These are phyloP conservation scores for Mormyrops attenuatus DNA, from an alignment of 2,797 vertebrate genomes.

Conservation along the genomic window DNA sequence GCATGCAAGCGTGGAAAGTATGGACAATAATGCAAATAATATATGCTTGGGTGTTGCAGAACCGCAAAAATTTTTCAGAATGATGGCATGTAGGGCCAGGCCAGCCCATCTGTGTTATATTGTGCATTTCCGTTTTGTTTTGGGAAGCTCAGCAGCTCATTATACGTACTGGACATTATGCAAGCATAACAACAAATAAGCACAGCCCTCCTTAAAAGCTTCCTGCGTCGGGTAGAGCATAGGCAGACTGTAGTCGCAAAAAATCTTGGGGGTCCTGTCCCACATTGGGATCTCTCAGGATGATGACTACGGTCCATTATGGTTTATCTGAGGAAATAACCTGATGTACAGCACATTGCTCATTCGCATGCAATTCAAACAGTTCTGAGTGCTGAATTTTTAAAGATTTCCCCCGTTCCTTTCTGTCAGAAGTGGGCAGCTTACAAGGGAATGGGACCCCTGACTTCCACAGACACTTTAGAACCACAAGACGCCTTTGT, in stretches of 20 bases:
- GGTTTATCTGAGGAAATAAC: background rate
- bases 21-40: background rate
- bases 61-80: background rate
- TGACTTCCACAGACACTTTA: background rate
- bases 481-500: background rate
- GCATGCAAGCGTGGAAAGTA: background rate
- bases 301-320: background rate
- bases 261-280: background rate
- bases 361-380: background rate
- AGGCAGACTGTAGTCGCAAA: background rate
- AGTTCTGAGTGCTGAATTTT: background rate
- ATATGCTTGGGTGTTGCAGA: background rate
- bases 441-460: background rate
- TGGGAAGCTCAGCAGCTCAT: background rate
- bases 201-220: background rate
- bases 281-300: background rate
- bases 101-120: background rate
- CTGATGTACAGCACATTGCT: background rate
- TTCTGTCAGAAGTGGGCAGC: background rate
- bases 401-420: background rate
- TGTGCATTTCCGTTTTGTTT: background rate
- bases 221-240: background rate
- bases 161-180: background rate
- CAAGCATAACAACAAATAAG: background rate
- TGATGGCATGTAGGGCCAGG: background rate